Conservation (phyloP, 2,888 invertebrate genomes). For the Ceriagrion tenellum region DNA sequence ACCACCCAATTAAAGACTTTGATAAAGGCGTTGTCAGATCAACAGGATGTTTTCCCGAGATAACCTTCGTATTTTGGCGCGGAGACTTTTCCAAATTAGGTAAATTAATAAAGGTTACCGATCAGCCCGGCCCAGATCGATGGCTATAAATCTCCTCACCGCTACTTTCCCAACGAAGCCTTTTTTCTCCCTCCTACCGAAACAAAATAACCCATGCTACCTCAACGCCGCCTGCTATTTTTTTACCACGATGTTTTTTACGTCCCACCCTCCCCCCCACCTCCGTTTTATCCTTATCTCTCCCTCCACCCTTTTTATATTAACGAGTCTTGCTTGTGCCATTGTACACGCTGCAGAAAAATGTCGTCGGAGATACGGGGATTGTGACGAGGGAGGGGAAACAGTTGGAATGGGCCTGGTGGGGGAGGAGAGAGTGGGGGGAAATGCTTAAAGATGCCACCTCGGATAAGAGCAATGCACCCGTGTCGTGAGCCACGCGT, state of each 20-base stretch:
- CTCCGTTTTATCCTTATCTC: conserved; percentile 9
- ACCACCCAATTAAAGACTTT: background rate
- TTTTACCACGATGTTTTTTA: background rate
- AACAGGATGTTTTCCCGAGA: conserved; percentile 15
- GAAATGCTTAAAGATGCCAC: conserved; percentile 17
- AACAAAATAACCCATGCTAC: background rate
- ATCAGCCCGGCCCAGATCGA: background rate
- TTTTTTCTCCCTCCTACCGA: background rate
- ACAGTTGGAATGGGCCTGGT: background rate
- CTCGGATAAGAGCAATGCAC: conserved; percentile 50
- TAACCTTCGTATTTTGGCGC: background rate
- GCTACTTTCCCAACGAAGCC: background rate
- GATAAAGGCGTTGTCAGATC: conserved; percentile 19
- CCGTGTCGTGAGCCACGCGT: conserved; percentile 54
- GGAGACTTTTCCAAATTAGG: background rate
- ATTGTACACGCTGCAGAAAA: conserved; percentile 47
- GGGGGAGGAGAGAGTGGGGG: background rate
- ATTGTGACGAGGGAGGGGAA: background rate
- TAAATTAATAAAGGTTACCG: conserved; percentile 24
- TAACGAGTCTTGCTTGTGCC: conserved; percentile 49
- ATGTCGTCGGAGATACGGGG: conserved; percentile 48
- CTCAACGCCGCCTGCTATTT: background rate
- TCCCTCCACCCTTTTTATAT: conserved; percentile 44
- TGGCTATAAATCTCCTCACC: background rate
- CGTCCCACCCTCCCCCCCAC: background rate